These are phyloP conservation scores for Rhyacophila evoluta DNA, from an alignment of 2,888 invertebrate genomes.

Conservation along the genomic window DNA sequence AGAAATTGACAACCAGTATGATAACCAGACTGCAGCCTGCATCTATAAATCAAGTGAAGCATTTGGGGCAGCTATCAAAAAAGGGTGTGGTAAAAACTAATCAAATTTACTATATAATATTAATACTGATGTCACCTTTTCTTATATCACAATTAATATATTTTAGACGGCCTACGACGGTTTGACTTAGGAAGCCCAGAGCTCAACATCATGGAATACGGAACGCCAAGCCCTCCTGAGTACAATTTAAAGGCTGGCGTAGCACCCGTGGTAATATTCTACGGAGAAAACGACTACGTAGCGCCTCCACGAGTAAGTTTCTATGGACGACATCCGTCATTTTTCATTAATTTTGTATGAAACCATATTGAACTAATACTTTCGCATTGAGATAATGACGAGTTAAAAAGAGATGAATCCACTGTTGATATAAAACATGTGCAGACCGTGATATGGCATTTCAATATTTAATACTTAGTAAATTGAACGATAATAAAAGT, in stretches of 20 bases:
- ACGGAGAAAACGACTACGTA: conserved; percentile 53
- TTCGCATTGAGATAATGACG: too few relatives aligned
- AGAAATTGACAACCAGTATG: conserved; percentile 49
- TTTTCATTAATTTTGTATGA: too few relatives aligned
- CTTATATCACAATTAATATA: too few relatives aligned
- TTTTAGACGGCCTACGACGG: neutral
- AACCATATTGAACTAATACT: too few relatives aligned
- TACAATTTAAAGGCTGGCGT: conserved; percentile 72
- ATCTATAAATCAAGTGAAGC: conserved; percentile 58
- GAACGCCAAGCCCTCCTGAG: conserved; percentile 67
- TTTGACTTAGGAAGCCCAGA: conserved; percentile 23
- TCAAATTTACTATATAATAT: neutral
- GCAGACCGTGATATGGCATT: too few relatives aligned
- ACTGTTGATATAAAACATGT: too few relatives aligned
- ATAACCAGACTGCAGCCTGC: conserved; percentile 59
- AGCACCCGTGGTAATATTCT: conserved; percentile 62
- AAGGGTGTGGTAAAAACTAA: conserved; percentile 50
- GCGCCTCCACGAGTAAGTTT: conserved; percentile 31
- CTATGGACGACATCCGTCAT: neutral
- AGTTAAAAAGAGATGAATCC: too few relatives aligned
- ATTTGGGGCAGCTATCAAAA: conserved; percentile 57
- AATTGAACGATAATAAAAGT: too few relatives aligned
- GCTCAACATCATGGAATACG: conserved; percentile 64
- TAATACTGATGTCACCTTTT: too few relatives aligned
- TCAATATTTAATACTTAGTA: too few relatives aligned